These are phyloP conservation scores for Xestia rhomboidea DNA, from an alignment of 2,888 invertebrate genomes.

Conservation along the genomic window DNA sequence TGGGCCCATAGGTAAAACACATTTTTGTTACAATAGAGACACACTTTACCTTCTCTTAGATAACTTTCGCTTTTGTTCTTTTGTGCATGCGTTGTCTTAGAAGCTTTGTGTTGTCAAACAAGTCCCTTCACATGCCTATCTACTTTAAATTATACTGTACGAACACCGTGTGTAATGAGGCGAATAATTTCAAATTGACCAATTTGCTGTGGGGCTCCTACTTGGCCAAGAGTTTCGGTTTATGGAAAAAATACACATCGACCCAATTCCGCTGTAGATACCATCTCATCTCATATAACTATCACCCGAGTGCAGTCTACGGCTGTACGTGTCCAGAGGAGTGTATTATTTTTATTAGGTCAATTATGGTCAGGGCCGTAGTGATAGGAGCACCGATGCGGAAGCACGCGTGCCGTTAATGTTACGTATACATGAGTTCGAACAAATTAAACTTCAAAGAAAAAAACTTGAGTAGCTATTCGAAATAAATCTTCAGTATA, in stretches of 20 bases:
- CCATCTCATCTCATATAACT: slow-evolving; percentile 32
- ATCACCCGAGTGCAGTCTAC: slow-evolving; percentile 51
- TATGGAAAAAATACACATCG: slow-evolving; percentile 34
- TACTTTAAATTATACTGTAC: slow-evolving; percentile 50
- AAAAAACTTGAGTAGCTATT: slow-evolving; percentile 8
- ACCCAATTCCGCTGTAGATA: slow-evolving; percentile 30
- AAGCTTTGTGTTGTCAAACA: slow-evolving; percentile 62
- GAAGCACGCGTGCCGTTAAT: slow-evolving; percentile 71
- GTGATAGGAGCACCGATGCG: slow-evolving; percentile 70
- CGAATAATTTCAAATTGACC: slow-evolving; percentile 70
- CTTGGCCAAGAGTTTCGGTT: slow-evolving; percentile 20
- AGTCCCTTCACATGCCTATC: slow-evolving; percentile 24
- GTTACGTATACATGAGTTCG: slow-evolving; percentile 46
- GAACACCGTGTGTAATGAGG: slow-evolving; percentile 72
- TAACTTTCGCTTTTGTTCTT: slow-evolving; percentile 65
- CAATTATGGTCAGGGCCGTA: slow-evolving; percentile 69
- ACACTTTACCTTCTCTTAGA: slow-evolving; percentile 41
- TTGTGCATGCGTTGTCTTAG: slow-evolving; percentile 54
- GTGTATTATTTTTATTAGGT: slow-evolving; percentile 71
- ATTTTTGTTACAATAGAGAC: slow-evolving; percentile 51
- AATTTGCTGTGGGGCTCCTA: slow-evolving; percentile 57
- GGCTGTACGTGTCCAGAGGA: slow-evolving; percentile 66
- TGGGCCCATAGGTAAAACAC: slow-evolving; percentile 96
- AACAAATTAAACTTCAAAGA: slow-evolving; percentile 53
- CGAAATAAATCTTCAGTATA: neutral